Conservation (phyloP, 2,113 vertebrate genomes). For the Gadus chalcogrammus region DNA sequence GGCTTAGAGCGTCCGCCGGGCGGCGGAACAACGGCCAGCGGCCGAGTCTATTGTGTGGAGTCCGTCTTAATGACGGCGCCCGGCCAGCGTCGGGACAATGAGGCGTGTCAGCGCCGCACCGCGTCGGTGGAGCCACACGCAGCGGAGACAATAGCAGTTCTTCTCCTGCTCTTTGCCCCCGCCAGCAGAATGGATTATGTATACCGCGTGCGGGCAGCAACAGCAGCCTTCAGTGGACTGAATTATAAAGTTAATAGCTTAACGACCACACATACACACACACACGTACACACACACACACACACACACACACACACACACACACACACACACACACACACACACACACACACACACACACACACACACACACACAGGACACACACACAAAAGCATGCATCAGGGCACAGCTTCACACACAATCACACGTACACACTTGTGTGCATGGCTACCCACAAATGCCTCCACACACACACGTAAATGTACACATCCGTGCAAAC, state of each 20-base stretch:
- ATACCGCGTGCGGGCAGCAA: no score
- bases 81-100: constrained; percentile 1
- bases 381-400: neutral
- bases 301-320: neutral
- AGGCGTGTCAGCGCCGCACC: constrained; percentile 38
- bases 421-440: constrained; percentile 7
- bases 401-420: constrained; percentile 3
- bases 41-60: no score
- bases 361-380: no score
- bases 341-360: neutral
- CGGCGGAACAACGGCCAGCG: no score
- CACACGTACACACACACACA: no score
- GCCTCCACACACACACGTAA: no score
- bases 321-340: constrained; percentile 11
- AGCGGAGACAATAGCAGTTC: constrained; percentile 8
- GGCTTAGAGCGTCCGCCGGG: no score
- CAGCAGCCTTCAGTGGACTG: no score
- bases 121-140: constrained; percentile 36
- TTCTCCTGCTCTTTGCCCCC: neutral
- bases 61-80: no score
- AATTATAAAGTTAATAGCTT: no score
- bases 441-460: no score
- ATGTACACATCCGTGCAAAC: no score
- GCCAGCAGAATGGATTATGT: neutral
- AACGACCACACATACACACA: constrained; percentile 3